Conservation (phyloP, 1,140 invertebrate species). For the Apis cerana region DNA sequence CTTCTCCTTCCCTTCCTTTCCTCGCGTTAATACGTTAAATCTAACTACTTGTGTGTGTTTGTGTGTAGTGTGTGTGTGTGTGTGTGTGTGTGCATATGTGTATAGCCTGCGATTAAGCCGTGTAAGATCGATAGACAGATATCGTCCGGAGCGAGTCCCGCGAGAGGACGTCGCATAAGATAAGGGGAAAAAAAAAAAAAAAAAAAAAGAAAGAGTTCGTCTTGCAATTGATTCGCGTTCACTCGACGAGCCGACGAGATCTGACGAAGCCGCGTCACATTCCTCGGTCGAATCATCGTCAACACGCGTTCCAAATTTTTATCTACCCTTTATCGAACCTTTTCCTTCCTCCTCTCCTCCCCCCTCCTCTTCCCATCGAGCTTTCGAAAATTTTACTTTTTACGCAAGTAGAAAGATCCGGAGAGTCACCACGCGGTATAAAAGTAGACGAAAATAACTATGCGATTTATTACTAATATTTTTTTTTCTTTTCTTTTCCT, state of each 20-base stretch:
- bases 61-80: too few relatives aligned
- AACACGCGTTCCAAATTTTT: not conserved
- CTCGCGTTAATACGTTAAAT: slow-evolving; percentile 26
- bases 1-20: not conserved
- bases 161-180: not conserved
- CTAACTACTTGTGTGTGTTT: slow-evolving; percentile 14
- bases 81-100: not conserved
- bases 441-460: slow-evolving; percentile 55
- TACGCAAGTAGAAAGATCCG: slow-evolving; percentile 18
- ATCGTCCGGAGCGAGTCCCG: not conserved
- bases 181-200: too few relatives aligned
- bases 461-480: slow-evolving; percentile 21
- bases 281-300: not conserved
- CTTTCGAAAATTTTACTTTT: not conserved
- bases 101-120: slow-evolving; percentile 53
- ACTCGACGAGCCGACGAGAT: not conserved
- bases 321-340: too few relatives aligned
- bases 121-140: slow-evolving; percentile 21
- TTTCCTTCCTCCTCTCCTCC: not conserved
- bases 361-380: too few relatives aligned
- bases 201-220: too few relatives aligned
- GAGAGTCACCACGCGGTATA: slow-evolving; percentile 26
- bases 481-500: not conserved
- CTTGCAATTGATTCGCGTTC: not conserved
- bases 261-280: not conserved